Base-by-base conservation (phyloP, 2,797 vertebrate species). In the Nothura maculosa region DNA sequence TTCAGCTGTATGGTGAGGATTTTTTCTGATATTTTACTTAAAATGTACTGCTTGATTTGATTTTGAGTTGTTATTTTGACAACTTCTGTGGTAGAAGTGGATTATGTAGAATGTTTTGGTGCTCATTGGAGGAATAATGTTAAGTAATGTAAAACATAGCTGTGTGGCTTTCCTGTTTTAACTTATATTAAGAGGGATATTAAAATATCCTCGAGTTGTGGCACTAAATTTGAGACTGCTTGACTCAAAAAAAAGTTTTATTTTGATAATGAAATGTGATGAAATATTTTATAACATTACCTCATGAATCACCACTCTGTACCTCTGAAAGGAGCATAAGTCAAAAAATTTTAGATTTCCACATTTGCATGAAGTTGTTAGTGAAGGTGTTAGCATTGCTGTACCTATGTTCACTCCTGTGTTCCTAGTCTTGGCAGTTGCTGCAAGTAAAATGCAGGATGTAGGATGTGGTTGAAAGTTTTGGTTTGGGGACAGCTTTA, bases 401-500 rank as follows among this genome's bases (percentile, higher is more conserved):
- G 3, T 79, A 38, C 55, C 73, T 73, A 25, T 48, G 21, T 80
- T 89, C 30, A 3, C 48, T 66, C 42, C 38, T 64, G 11, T 70
- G 24, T 66, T 66, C 68, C 40, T 67, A 87, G 52, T 81, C 72
- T 73, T 94, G 64, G 87, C 66, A 85, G 72, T 68, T 89, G 42
- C 50, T 62, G 76, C 90, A 91, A 66, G 84, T 91, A 89, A 73
- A 79, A 43, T 61, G 50, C 22, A 48, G 12, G 22, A 25, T 90
- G 52, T 81, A 69, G 57, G 36, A 69, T 81, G 76, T 91, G 79
- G 93, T 89, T 85, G 79, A 77, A 61, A 80, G 69, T 70, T 79
- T 92, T 74, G 91, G 62, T 92, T 91, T 66, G 64, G 76, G 85
- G 83, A 73, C 62, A 85, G 78, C 93, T 95, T 83, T 90, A 89